Evolutionary conservation across 2,113 vertebrate species (phyloP), one percentile per base, ranked within the genome.

Genomic region (Mionectes macconnelli): DNA sequence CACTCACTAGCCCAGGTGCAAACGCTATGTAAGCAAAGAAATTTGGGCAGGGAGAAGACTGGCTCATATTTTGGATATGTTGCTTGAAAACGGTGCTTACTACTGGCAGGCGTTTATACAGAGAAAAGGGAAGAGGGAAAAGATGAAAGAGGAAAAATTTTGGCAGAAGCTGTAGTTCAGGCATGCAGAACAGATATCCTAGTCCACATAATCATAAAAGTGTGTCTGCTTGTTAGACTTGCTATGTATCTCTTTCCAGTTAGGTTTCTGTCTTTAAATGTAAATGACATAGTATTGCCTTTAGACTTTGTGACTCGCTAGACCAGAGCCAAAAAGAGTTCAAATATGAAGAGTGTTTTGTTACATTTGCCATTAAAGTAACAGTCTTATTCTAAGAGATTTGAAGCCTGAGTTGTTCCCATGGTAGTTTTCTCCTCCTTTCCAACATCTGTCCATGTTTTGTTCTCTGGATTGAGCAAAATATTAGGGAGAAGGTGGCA

Each of bases 131-230:
- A 87, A 90, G 76, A 93, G 20, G 21, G 44, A 35, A 83, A 90
- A 78, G 84, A 84, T 94, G 88, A 94, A 92, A 91, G 88, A 80
- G 44, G 39, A 89, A 87, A 52, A 21, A 56, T 90, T 92, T 87
- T 97, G 96, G 94, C 94, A 95, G 74, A 62, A 75, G 67, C 64
- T 85, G 73, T 87, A 81, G 81, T 92, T 95, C 83, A 95, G 84
- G 89, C 91, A 95, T 96, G 92, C 87, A 93, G 82, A 94, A 73
- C 70, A 93, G 87, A 94, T 90, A 78, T 77, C 69, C 76, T 52
- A 83, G 84, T 94, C 86, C 60, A 82, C 52, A 60, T 96, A 96
- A 94, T 93, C 92, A 72, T 23, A 64, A 91, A 95, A 97, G 57
- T 67, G 56, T 90, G 64, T 94, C 78, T 35, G 16, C 60, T 90